Base-by-base conservation (phyloP, 2,113 vertebrate species). In the Chloroceryle aenea region DNA sequence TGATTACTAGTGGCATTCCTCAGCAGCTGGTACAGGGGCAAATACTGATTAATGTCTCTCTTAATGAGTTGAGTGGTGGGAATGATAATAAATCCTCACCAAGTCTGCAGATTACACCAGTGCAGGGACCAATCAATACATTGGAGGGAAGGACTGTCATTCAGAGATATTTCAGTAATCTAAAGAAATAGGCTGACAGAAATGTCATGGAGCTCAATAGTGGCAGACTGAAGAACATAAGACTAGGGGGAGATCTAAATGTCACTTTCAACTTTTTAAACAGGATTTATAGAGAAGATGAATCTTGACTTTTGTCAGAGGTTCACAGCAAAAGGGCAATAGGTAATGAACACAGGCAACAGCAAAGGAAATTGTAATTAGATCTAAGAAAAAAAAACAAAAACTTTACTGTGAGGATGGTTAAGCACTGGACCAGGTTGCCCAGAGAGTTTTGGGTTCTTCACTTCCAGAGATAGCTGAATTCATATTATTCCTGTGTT, bases 261-360 rank as follows among this genome's bases (percentile, higher is more conserved):
- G 89, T 93, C 86, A 86, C 72, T 88, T 96, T 95, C 58, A 76
- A 83, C 86, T 93, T 79, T 88, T 90, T 96, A 69, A 73, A 90
- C 79, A 68, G 63, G 76, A 93, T 93, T 96, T 96, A 76, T 79
- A 76, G 58, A 79, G 58, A 88, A 92, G 48, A 83, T 52, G 53
- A 62, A 93, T 63, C 58, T 90, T 92, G 83, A 76, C 69, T 87
- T 87, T 67, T 90, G 73, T 91, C 73, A 93, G 90, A 58, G 17
- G 59, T 91, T 84, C 81, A 75, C 73, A 87, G 91, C 43, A 88
- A 96, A 96, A 90, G 79, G 83, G 71, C 79, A 93, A 95, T 74
- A 93, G 53, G 38, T 67, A 89, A 76, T 74, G 85, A 84, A 78
- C 14, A 85, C 68, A 81, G 38, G 16, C 77, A 78, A 30, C 45